Evolutionary conservation across 2,113 vertebrate genomes (phyloP).

Genomic region (Sardina pilchardus): DNA sequence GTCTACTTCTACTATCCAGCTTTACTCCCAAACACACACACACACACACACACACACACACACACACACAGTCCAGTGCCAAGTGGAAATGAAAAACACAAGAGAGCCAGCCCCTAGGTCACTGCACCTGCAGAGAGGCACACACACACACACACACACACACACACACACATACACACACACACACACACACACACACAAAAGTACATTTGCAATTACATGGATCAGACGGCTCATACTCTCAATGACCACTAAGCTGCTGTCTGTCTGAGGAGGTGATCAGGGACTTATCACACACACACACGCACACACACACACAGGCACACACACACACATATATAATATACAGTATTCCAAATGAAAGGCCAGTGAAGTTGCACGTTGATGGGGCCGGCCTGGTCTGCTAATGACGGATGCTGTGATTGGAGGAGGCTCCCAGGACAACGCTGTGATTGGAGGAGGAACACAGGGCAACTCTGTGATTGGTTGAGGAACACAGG

Average conservation of each 20-base stretch:
- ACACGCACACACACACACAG: neutral
- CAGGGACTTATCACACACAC: neutral
- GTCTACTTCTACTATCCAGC: no score
- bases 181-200: neutral
- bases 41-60: neutral
- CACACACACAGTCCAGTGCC: slow-evolving; percentile 46
- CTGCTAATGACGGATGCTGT: neutral
- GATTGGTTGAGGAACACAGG: no score
- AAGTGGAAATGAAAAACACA: slow-evolving; percentile 73
- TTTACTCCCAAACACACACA: neutral
- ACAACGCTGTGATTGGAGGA: no score
- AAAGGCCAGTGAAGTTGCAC: neutral
- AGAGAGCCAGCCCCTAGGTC: slow-evolving; percentile 55
- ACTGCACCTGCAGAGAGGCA: slow-evolving; percentile 51
- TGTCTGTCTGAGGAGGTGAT: neutral
- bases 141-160: neutral
- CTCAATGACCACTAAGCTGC: neutral
- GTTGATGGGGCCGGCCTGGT: no score
- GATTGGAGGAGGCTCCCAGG: no score
- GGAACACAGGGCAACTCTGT: no score
- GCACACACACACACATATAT: neutral
- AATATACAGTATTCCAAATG: neutral
- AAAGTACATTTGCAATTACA: slow-evolving; percentile 38
- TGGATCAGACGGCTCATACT: neutral
- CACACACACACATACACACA: neutral